Evolutionary conservation across 2,797 vertebrate species (phyloP).

Genomic region (Micromesistius poutassou): DNA sequence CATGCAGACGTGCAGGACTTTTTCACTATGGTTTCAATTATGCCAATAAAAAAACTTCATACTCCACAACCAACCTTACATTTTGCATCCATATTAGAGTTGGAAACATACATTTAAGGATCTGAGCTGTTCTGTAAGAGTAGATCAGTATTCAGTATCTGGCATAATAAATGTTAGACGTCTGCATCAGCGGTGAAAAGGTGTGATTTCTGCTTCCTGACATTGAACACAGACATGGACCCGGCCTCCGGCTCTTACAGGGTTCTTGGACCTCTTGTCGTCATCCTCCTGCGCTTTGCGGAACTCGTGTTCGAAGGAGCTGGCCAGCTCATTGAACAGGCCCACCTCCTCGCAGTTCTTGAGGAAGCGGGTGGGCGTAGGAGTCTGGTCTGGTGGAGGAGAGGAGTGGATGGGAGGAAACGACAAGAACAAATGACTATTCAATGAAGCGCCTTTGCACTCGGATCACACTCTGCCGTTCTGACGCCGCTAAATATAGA

Average conservation of each 20-base stretch:
- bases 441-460: constrained; percentile 41
- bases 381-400: constrained; percentile 87
- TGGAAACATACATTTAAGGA: not conserved
- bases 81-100: not conserved
- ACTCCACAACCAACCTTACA: not conserved
- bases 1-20: not conserved
- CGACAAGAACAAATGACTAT: constrained; percentile 32
- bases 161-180: not conserved
- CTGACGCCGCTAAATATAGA: constrained; percentile 25
- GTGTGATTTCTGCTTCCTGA: not conserved
- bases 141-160: not conserved
- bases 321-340: constrained; percentile 93
- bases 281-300: constrained; percentile 86
- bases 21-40: not conserved
- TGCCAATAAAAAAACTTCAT: not conserved
- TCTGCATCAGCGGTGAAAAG: not conserved
- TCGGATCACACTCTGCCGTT: constrained; percentile 34
- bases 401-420: not conserved
- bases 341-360: constrained; percentile 99
- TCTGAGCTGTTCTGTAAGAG: not conserved
- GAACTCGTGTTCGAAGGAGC: constrained; percentile 90
- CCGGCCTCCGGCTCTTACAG: constrained; percentile 59
- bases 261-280: constrained; percentile 80
- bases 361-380: constrained; percentile 95
- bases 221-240: constrained; percentile 1